phyloP scores from a whole-genome alignment of 1,140 invertebrate species.

The Lasioglossum baleicum region DNA sequence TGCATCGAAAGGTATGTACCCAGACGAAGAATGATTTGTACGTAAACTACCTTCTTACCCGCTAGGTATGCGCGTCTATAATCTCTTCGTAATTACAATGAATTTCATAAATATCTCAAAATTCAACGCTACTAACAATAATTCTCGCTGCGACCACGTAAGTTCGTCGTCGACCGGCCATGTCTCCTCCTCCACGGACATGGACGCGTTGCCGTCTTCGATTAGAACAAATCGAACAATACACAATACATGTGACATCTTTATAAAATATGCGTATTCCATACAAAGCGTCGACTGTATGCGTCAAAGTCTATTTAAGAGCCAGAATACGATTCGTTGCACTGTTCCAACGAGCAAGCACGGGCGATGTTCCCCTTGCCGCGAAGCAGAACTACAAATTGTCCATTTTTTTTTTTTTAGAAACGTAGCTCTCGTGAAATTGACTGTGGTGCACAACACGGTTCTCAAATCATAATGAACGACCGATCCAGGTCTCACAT shows the following conservation, averaged over 20 bases:
- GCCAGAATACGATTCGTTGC: slow-evolving; percentile 10
- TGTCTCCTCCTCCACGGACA: slow-evolving; percentile 25
- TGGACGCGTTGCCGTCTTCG: background rate
- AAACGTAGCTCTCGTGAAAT: slow-evolving; percentile 17
- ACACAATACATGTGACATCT: background rate
- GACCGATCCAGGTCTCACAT: slow-evolving; percentile 68
- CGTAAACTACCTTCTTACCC: slow-evolving; percentile 30
- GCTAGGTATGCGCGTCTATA: slow-evolving; percentile 16
- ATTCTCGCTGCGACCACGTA: slow-evolving; percentile 24
- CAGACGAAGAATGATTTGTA: slow-evolving; percentile 8
- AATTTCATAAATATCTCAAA: slow-evolving; percentile 63
- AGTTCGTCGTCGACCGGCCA: slow-evolving; percentile 21
- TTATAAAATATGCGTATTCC: slow-evolving; percentile 9
- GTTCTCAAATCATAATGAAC: slow-evolving; percentile 61
- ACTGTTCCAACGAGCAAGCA: slow-evolving; percentile 18
- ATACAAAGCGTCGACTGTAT: background rate
- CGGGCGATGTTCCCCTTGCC: background rate
- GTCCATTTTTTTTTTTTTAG: background rate
- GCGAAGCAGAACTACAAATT: background rate
- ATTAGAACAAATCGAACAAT: slow-evolving; percentile 5
- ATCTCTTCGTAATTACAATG: slow-evolving; percentile 43
- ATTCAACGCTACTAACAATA: slow-evolving; percentile 59
- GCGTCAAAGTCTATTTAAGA: slow-evolving; percentile 25
- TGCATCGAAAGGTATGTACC: background rate
- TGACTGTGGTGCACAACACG: slow-evolving; percentile 17